Percentiles rank a stretch among this genome's conserved stretches.
phyloP scores from a whole-genome alignment of 2,797 vertebrate species.

The Arnoldichthys spilopterus region DNA sequence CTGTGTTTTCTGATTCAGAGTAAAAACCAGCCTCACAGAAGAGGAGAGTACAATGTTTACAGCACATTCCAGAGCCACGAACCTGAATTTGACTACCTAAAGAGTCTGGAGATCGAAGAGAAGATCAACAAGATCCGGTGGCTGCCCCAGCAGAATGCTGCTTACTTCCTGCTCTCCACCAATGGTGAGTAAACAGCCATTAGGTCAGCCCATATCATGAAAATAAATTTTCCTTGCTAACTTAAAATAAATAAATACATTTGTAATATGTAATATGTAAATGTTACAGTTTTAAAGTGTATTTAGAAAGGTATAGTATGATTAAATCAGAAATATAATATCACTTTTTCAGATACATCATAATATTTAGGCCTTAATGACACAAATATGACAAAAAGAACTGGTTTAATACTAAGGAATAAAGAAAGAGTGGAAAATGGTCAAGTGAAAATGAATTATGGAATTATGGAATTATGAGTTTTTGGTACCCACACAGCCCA shows the following conservation, averaged over 20 bases:
- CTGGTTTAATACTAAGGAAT: not conserved
- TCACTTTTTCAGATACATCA: no score
- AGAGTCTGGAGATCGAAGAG: slow-evolving; percentile 91
- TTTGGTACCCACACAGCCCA: not conserved
- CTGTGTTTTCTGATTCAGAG: slow-evolving; percentile 71
- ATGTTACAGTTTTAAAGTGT: no score
- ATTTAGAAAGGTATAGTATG: no score
- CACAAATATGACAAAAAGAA: not conserved
- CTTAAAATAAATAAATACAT: not conserved
- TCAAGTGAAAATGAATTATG: no score
- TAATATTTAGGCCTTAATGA: not conserved
- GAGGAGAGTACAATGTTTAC: slow-evolving; percentile 93
- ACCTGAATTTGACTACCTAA: slow-evolving; percentile 92
- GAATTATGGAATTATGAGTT: not conserved
- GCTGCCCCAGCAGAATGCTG: slow-evolving; percentile 89
- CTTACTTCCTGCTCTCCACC: slow-evolving; percentile 89
- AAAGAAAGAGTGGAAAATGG: not conserved
- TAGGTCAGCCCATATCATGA: not conserved
- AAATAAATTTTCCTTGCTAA: not conserved
- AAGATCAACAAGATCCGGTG: slow-evolving; percentile 93
- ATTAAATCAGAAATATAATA: no score
- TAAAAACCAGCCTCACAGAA: slow-evolving; percentile 87
- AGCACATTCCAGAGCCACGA: slow-evolving; percentile 94
- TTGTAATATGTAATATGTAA: no score
- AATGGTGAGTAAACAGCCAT: slow-evolving; percentile 73